Evolutionary conservation across 2,888 invertebrate genomes (phyloP).

Genomic region (Drosophila neonasuta): DNA sequence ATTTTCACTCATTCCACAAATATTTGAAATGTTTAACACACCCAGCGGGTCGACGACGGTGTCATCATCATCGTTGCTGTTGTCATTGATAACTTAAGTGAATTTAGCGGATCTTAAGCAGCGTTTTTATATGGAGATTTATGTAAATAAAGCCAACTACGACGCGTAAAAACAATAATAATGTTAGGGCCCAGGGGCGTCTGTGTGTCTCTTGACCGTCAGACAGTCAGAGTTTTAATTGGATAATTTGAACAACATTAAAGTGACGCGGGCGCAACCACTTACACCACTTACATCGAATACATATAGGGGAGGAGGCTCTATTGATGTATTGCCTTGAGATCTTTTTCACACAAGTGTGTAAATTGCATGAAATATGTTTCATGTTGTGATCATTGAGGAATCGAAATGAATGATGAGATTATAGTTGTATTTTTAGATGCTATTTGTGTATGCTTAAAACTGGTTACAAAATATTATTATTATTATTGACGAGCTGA

Average conservation of each 20-base stretch:
- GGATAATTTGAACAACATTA: slow-evolving; percentile 63
- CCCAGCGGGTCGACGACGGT: slow-evolving; percentile 26
- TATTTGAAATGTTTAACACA: slow-evolving; percentile 31
- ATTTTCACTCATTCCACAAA: slow-evolving; percentile 20
- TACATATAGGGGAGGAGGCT: slow-evolving; percentile 13
- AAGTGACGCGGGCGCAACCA: slow-evolving; percentile 29
- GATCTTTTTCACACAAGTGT: slow-evolving; percentile 65
- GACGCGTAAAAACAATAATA: slow-evolving; percentile 47
- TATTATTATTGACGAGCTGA: slow-evolving; percentile 41
- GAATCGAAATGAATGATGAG: slow-evolving; percentile 28
- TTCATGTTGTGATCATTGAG: slow-evolving; percentile 5
- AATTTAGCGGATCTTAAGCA: slow-evolving; percentile 37
- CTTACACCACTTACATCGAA: slow-evolving; percentile 10
- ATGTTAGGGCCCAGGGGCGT: slow-evolving; percentile 32
- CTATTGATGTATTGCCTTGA: slow-evolving; percentile 55
- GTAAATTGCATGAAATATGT: slow-evolving; percentile 61
- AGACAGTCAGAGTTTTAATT: slow-evolving; percentile 55
- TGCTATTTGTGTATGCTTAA: slow-evolving; percentile 24
- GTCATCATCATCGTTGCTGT: no score
- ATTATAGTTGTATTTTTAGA: slow-evolving; percentile 50
- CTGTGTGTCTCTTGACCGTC: slow-evolving; percentile 31
- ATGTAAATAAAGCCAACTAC: slow-evolving; percentile 67
- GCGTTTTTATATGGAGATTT: slow-evolving; percentile 73
- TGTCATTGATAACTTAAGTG: slow-evolving; percentile 41
- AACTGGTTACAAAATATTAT: slow-evolving; percentile 58